Evolutionary conservation across 2,888 invertebrate species (phyloP).

Genomic region (Eupelmus urozonus): DNA sequence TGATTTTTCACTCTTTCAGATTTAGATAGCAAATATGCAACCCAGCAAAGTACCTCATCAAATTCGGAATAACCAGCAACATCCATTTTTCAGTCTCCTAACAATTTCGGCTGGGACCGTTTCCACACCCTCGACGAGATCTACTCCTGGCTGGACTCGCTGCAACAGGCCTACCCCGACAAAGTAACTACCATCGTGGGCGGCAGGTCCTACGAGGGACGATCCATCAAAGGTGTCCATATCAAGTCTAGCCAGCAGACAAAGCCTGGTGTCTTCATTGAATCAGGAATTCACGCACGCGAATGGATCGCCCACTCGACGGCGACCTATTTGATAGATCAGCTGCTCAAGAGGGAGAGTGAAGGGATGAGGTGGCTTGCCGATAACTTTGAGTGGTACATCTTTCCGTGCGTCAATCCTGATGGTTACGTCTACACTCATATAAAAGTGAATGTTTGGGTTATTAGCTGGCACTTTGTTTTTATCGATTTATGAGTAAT

Average conservation of each 20-base stretch:
- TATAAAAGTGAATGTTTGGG: constrained; percentile 75
- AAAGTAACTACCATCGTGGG: constrained; percentile 46
- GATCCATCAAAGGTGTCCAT: constrained; percentile 59
- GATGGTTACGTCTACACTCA: constrained; percentile 87
- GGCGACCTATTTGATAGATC: constrained; percentile 82
- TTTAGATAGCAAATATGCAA: not conserved
- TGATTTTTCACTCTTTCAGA: not conserved
- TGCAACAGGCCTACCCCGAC: constrained; percentile 77
- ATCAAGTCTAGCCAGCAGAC: constrained; percentile 76
- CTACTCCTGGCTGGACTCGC: constrained; percentile 79
- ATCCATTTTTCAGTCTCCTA: constrained; percentile 58
- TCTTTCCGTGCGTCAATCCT: constrained; percentile 87
- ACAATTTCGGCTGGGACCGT: constrained; percentile 79
- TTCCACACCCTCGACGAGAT: constrained; percentile 81
- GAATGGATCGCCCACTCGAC: constrained; percentile 87
- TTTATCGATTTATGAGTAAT: not conserved
- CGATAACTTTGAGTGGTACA: constrained; percentile 84
- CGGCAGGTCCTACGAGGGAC: constrained; percentile 57
- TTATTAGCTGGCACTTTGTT: too few species aligned
- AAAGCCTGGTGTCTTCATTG: constrained; percentile 81
- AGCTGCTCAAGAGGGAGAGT: constrained; percentile 81
- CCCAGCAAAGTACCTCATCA: not conserved
- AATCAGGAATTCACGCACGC: constrained; percentile 84
- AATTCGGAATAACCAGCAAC: too few species aligned
- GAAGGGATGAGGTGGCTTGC: constrained; percentile 78